phyloP scores from a whole-genome alignment of 1,140 invertebrate species.

The Cephus cinctus region DNA sequence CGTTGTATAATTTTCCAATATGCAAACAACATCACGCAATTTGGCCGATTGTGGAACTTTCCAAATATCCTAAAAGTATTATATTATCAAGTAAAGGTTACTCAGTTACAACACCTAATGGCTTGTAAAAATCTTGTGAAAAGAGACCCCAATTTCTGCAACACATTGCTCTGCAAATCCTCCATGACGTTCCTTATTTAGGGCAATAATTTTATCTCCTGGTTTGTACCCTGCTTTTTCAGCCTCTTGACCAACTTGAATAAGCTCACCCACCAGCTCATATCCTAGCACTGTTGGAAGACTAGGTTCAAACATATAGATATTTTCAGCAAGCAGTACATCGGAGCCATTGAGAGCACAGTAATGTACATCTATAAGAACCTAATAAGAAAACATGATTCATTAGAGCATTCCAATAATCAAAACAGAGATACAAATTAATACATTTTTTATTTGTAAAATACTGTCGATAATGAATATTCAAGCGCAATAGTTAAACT shows the following conservation, averaged over 20 bases:
- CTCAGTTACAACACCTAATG: slow-evolving; percentile 4
- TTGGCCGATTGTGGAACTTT: slow-evolving; percentile 53
- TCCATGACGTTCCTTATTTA: slow-evolving; percentile 55
- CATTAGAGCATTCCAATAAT: slow-evolving; percentile 9
- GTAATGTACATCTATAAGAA: slow-evolving; percentile 59
- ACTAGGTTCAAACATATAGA: slow-evolving; percentile 49
- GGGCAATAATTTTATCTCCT: slow-evolving; percentile 57
- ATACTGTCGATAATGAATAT: neutral
- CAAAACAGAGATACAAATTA: slow-evolving; percentile 6
- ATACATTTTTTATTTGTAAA: slow-evolving; percentile 9
- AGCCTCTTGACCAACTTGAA: slow-evolving; percentile 46
- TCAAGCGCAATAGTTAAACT: neutral
- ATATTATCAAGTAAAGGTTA: slow-evolving; percentile 17
- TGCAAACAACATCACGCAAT: slow-evolving; percentile 53
- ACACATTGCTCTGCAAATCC: slow-evolving; percentile 61
- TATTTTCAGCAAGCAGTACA: slow-evolving; percentile 53
- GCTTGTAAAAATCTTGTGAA: slow-evolving; percentile 7
- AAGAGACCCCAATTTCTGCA: slow-evolving; percentile 48
- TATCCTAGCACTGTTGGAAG: slow-evolving; percentile 60
- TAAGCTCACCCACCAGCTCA: slow-evolving; percentile 57
- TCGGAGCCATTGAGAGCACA: slow-evolving; percentile 65
- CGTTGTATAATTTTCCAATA: slow-evolving; percentile 62
- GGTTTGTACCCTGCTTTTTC: slow-evolving; percentile 37
- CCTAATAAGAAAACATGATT: slow-evolving; percentile 41
- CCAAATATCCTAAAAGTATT: slow-evolving; percentile 59